A percentile compares a stretch with the other conserved stretches of the same genome.
These are phyloP conservation scores for Ophonus ardosiacus DNA, from an alignment of 2,888 invertebrate genomes.

Conservation along the genomic window DNA sequence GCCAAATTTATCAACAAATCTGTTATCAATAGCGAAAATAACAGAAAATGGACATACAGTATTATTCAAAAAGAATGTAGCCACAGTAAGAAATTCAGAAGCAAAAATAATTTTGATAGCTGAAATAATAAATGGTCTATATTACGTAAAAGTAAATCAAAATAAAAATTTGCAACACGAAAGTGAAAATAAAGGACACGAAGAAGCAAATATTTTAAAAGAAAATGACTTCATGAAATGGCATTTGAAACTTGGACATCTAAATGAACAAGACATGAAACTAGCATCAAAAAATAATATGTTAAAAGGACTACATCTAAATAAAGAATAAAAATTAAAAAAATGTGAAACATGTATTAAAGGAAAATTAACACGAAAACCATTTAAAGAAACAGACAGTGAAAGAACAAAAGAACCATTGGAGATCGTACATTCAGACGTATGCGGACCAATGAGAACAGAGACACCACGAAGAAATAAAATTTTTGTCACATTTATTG, in stretches of 20 bases:
- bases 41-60: too few species aligned
- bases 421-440: conserved; percentile 19
- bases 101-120: conserved; percentile 2
- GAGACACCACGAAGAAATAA: background rate
- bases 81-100: conserved; percentile 1
- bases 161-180: background rate
- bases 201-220: too few species aligned
- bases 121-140: conserved; percentile 5
- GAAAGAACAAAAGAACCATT: conserved; percentile 12
- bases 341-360: conserved; percentile 15
- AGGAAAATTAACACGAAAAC: conserved; percentile 9
- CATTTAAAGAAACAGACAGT: background rate
- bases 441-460: conserved; percentile 39
- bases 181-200: background rate
- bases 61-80: too few species aligned
- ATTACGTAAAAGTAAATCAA: background rate
- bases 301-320: conserved; percentile 6
- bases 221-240: too few species aligned
- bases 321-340: background rate
- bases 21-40: too few species aligned
- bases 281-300: conserved; percentile 9
- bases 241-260: conserved; percentile 20
- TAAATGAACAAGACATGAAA: conserved; percentile 35
- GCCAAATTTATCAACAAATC: too few species aligned
- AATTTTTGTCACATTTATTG: background rate